These are phyloP conservation scores for Glaucidium brasilianum DNA, from an alignment of 2,113 vertebrate genomes.

Conservation along the genomic window DNA sequence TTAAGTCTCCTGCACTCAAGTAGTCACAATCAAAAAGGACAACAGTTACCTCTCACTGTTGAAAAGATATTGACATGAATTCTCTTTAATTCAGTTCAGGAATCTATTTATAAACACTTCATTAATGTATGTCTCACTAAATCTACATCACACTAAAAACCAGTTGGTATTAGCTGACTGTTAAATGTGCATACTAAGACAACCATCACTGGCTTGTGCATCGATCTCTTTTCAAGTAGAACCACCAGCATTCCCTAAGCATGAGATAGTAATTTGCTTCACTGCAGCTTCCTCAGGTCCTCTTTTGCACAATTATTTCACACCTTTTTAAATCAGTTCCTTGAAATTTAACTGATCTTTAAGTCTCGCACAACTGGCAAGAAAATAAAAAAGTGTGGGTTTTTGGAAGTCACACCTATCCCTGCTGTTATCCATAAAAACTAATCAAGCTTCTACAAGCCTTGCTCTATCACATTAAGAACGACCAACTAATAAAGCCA, in stretches of 20 bases:
- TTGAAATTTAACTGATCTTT: not conserved
- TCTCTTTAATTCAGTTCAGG: not conserved
- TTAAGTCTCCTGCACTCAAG: not conserved
- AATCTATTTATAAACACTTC: not conserved
- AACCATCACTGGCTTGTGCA: not conserved
- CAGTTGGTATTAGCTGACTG: not conserved
- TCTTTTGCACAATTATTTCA: conserved; percentile 6
- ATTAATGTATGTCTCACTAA: not conserved
- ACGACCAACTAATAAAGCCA: conserved; percentile 26
- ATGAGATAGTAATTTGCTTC: not conserved
- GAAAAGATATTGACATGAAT: not conserved
- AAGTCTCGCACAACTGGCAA: not conserved
- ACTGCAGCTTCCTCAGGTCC: not conserved
- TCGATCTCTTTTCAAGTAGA: not conserved
- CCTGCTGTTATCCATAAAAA: not conserved
- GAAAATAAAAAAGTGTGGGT: not conserved
- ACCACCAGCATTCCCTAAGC: not conserved
- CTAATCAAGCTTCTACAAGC: not conserved
- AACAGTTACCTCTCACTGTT: not conserved
- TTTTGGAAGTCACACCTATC: conserved; percentile 19
- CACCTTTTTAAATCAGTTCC: not conserved
- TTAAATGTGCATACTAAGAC: not conserved
- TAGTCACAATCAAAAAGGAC: not conserved
- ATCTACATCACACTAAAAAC: not conserved
- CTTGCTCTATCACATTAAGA: not conserved